Evolutionary conservation across 2,797 vertebrate species (phyloP), one percentile per base, ranked within the genome.

Genomic region (Sphenodon punctatus): DNA sequence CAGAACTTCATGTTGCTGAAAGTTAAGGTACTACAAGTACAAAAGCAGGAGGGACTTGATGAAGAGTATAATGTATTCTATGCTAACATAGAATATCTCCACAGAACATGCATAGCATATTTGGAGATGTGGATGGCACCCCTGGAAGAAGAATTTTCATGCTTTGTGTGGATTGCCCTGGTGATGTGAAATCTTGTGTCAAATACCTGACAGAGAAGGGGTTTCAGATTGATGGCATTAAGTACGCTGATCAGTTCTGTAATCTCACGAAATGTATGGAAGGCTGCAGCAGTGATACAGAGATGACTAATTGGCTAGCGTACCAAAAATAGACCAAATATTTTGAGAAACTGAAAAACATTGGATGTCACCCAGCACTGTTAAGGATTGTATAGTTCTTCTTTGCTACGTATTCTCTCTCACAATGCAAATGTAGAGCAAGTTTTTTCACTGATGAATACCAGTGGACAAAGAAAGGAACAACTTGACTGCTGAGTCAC

Each of bases 261-360:
- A n/a, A n/a, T n/a, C n/a, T n/a, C n/a, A n/a, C n/a, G n/a, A n/a
- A n/a, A n/a, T n/a, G n/a, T n/a, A n/a, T n/a, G n/a, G n/a, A n/a
- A n/a, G n/a, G n/a, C 6, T 23, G 46, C 23, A 48, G 48, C 23
- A 49, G 42, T 69, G 68, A 82, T 78, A 56, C 7, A 19, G 63
- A 78, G 8, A 78, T 85, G 36, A 58, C 4, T 49, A 64, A 22
- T 46, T 67, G 85, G 30, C 67, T 55, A 15, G 67, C 30, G 48
- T 79, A 88, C 51, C 27, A 80, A 51, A 79, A 67, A 66, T 76
- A 72, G 76, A 88, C 41, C 42, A 85, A 49, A 38, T 39, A 82
- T 25, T 84, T 84, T 74, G 68, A 81, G 32, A 84, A 30, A 49
- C n/a, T 48, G n/a, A 75, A 84, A 84, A 81, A n/a, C 41, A 69